Evolutionary conservation across 2,888 invertebrate genomes (phyloP).

Genomic region (Lepidochrysops patricia): DNA sequence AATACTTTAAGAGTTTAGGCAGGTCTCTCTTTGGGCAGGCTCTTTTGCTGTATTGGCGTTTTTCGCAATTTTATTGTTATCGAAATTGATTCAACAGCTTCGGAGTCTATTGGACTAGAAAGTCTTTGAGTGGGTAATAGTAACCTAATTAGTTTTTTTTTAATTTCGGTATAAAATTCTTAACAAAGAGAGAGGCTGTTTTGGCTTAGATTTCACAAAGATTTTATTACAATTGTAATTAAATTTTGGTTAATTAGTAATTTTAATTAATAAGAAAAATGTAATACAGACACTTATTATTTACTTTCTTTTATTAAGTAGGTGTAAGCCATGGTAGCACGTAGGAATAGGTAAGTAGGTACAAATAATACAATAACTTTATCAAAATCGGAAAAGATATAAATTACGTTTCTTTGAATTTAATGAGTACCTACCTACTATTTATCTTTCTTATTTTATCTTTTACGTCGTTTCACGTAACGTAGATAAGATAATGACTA

Average conservation of each 20-base stretch:
- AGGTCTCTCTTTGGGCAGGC: too few species aligned
- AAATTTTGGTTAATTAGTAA: too few species aligned
- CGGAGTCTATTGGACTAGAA: too few species aligned
- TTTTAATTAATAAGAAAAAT: background rate
- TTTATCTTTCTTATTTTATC: conserved; percentile 13
- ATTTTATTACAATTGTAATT: background rate
- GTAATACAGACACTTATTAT: background rate
- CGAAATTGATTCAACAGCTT: too few species aligned
- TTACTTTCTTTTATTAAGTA: background rate
- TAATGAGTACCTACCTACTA: background rate
- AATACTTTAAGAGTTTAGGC: too few species aligned
- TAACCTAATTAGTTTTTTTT: too few species aligned
- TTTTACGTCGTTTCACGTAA: conserved; percentile 23
- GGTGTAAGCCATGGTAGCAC: too few species aligned
- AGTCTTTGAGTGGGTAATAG: too few species aligned
- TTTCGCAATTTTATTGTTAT: too few species aligned
- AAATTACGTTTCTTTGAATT: background rate
- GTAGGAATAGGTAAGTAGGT: too few species aligned
- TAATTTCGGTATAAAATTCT: background rate
- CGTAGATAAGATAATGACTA: conserved; percentile 18
- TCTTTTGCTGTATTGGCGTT: too few species aligned
- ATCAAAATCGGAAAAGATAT: background rate
- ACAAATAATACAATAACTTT: background rate
- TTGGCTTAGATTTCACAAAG: background rate
- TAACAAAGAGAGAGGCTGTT: background rate